These are phyloP conservation scores for Thripadectes ignobilis DNA, from an alignment of 2,797 vertebrate species.

Conservation along the genomic window DNA sequence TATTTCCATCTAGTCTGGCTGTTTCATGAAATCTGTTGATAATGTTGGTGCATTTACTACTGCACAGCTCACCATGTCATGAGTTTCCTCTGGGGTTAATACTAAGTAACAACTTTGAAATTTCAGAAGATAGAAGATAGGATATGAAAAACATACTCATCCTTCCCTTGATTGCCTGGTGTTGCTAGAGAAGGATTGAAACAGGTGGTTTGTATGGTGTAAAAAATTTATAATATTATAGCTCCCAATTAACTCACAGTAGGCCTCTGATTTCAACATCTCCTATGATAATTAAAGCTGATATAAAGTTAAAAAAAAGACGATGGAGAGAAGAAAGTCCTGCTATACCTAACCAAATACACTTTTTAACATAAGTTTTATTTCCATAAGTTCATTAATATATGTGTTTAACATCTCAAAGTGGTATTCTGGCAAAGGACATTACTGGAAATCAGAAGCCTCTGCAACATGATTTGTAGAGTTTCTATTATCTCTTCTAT, in stretches of 20 bases:
- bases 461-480: neutral
- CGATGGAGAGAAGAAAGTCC: neutral
- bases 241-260: neutral
- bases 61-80: neutral
- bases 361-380: neutral
- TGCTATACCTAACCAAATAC: neutral
- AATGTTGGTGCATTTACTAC: neutral
- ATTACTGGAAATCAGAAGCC: neutral
- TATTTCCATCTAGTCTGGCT: neutral
- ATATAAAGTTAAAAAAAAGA: neutral
- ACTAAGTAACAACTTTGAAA: neutral
- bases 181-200: neutral
- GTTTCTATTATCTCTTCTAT: neutral
- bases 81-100: neutral
- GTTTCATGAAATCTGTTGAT: neutral
- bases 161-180: neutral
- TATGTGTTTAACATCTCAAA: neutral
- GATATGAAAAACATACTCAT: neutral
- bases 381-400: neutral
- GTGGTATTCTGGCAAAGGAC: neutral
- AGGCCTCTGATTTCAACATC: neutral
- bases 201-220: neutral
- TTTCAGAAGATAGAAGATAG: neutral
- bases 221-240: neutral
- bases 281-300: neutral